Evolutionary conservation across 2,888 invertebrate species (phyloP).

Genomic region (Polia nebulosa): DNA sequence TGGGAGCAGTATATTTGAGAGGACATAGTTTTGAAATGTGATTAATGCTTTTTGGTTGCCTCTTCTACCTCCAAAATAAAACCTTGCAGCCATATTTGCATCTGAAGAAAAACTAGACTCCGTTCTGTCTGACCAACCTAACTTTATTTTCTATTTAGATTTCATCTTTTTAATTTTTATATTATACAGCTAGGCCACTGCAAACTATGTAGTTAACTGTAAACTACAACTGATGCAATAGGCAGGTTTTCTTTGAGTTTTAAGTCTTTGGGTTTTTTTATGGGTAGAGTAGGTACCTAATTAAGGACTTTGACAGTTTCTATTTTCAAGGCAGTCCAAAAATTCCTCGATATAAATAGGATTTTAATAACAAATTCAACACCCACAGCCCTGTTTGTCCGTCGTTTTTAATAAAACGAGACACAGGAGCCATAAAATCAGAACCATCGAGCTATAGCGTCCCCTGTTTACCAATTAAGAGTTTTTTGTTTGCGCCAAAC

Average conservation of each 20-base stretch:
- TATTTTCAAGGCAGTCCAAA: not conserved
- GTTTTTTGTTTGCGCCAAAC: slow-evolving; percentile 73
- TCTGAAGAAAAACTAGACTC: not conserved
- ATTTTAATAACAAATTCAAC: slow-evolving; percentile 12
- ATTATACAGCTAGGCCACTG: too few relatives aligned
- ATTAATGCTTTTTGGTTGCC: not conserved
- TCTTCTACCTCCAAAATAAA: not conserved
- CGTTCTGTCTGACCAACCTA: too few relatives aligned
- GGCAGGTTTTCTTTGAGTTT: not conserved
- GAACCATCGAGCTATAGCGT: slow-evolving; percentile 63
- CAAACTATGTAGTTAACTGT: too few relatives aligned
- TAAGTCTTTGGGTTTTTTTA: too few relatives aligned
- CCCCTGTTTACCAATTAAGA: slow-evolving; percentile 84
- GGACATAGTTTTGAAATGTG: slow-evolving; percentile 22
- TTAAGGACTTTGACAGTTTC: not conserved
- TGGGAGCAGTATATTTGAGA: slow-evolving; percentile 28
- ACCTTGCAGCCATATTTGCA: not conserved
- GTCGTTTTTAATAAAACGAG: slow-evolving; percentile 64
- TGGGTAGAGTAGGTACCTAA: too few relatives aligned
- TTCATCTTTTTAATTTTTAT: too few relatives aligned
- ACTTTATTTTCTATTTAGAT: too few relatives aligned
- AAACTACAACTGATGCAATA: not conserved
- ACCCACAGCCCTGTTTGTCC: slow-evolving; percentile 20
- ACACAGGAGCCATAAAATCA: slow-evolving; percentile 67
- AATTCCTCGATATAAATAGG: not conserved